Evolutionary conservation across 1,140 invertebrate genomes (phyloP), one percentile per base, ranked within the genome.

Genomic region (Fragariocoptes setiger): DNA sequence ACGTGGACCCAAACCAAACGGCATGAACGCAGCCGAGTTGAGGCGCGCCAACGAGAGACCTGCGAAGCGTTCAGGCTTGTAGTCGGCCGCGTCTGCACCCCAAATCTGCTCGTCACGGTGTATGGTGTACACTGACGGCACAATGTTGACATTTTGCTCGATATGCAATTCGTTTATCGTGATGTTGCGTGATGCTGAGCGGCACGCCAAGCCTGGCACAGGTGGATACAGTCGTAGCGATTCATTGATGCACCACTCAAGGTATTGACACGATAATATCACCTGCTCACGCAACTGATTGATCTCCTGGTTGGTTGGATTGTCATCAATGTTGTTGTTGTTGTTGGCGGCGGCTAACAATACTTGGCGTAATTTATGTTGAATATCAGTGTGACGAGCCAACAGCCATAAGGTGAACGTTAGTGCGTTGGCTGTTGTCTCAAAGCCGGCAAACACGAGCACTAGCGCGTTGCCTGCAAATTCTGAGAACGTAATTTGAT

Each of bases 371-470:
- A 64, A 37, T 44, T 48, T 52, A 2, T 62, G 50, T 45, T 63
- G 61, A 20, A 52, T 44, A 2, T 62, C 54, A n/a, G 45, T 54
- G 47, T 64, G 44, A 19, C 50, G 49, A 4, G 62, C 56, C 19
- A 64, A 41, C 4, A 49, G 35, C 42, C 55, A 62, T 4, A 53
- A 44, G 17, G 52, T 44, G 39, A 54, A 60, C 1, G 55, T 47
- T 18, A 65, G 40, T 16, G 54, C 52, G 0, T 44, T 57, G 2
- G 55, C 48, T 8, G 58, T 62, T 0, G 62, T 63, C 31, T 64
- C 61, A 43, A 56, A 62, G 8, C 61, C 61, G 41, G 58, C 63
- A 31, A 62, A 39, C 31, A 53, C 8, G 42, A 63, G 60, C 2
- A 61, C 15, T 17, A 56, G 16, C 4, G 50, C 41, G 35, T 58